These are phyloP conservation scores for Apostichopus leukothele DNA, from an alignment of 53 echinoderm and acorn worm species.

Conservation along the genomic window DNA sequence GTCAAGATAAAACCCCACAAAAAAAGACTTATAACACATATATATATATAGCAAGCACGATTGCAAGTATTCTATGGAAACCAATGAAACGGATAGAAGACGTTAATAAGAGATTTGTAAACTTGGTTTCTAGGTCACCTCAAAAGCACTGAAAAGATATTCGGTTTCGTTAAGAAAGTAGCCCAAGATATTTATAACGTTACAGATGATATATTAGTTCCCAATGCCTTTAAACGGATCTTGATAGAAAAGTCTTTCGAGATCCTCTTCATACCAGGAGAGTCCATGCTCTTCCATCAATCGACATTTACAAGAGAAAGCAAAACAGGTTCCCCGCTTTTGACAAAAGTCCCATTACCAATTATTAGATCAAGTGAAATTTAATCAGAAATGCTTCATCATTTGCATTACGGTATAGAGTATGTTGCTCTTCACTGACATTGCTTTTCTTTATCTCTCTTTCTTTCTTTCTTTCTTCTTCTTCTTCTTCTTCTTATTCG, in stretches of 20 bases:
- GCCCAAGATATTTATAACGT: neutral
- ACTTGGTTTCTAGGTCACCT: neutral
- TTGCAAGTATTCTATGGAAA: too few species aligned
- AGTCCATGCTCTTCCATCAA: neutral
- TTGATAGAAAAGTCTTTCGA: neutral
- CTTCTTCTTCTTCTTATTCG: neutral
- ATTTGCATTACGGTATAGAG: neutral
- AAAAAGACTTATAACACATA: too few species aligned
- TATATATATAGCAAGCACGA: too few species aligned
- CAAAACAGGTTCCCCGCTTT: neutral
- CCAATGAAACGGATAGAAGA: too few species aligned
- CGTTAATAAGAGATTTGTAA: neutral
- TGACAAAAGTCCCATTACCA: neutral
- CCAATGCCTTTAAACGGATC: neutral
- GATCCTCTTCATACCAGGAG: neutral
- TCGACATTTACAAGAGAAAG: neutral
- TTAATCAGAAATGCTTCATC: neutral
- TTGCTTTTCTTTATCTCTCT: too few species aligned
- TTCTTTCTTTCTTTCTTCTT: too few species aligned
- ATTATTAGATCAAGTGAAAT: neutral
- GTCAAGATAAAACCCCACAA: too few species aligned
- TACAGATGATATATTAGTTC: neutral
- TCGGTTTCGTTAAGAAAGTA: neutral
- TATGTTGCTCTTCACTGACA: too few species aligned
- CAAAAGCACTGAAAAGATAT: neutral